A percentile compares a stretch with the other conserved stretches of the same genome.
These are phyloP conservation scores for Diarsia mendica DNA, from an alignment of 2,888 invertebrate species.

Conservation along the genomic window DNA sequence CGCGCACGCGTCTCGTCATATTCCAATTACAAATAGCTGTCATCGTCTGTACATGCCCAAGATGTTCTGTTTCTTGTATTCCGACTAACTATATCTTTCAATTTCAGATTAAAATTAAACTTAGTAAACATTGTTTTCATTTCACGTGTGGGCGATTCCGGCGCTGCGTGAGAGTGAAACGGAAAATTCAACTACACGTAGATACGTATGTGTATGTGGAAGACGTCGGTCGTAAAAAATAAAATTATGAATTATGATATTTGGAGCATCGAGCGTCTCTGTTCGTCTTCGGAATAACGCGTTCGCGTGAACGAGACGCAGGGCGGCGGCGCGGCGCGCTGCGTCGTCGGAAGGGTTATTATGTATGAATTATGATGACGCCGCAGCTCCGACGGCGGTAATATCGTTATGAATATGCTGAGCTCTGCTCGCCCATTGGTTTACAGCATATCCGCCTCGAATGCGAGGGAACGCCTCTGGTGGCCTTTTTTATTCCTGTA, in stretches of 20 bases:
- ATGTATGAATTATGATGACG: conserved; percentile 91
- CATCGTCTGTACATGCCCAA: conserved; percentile 84
- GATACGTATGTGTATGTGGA: conserved; percentile 67
- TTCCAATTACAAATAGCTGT: conserved; percentile 90
- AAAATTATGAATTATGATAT: conserved; percentile 90
- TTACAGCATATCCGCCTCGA: conserved; percentile 88
- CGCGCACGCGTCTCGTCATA: conserved; percentile 89
- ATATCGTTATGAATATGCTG: conserved; percentile 91
- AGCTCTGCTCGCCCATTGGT: conserved; percentile 88
- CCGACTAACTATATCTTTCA: conserved; percentile 74
- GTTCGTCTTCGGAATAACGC: conserved; percentile 74
- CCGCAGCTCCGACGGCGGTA: conserved; percentile 88
- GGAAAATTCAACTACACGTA: conserved; percentile 76
- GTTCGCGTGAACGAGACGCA: conserved; percentile 83
- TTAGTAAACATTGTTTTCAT: conserved; percentile 62
- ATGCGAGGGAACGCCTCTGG: conserved; percentile 88
- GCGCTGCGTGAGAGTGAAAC: conserved; percentile 74
- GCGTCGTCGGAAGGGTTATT: conserved; percentile 89
- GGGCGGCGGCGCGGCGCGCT: conserved; percentile 84
- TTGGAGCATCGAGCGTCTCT: conserved; percentile 83
- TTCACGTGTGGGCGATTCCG: conserved; percentile 51
- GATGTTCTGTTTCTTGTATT: conserved; percentile 77
- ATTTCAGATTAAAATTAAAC: conserved; percentile 68
- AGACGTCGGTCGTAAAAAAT: conserved; percentile 80
- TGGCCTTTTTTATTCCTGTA: conserved; percentile 89